phyloP scores from a whole-genome alignment of 2,888 invertebrate species.

The Brenthis ino region DNA sequence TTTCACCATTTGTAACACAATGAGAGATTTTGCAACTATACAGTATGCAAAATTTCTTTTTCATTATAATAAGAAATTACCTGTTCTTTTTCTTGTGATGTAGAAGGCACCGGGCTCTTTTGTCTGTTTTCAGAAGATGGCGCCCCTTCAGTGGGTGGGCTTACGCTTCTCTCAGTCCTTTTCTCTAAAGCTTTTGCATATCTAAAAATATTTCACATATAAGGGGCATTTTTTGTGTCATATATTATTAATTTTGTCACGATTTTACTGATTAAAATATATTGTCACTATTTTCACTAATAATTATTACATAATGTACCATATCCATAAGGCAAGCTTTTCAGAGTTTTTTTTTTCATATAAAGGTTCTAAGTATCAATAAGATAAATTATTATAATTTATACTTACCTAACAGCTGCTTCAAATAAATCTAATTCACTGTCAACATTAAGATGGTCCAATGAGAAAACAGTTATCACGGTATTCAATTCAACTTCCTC shows the following conservation, averaged over 20 bases:
- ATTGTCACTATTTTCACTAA: neutral
- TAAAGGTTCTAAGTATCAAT: too few relatives aligned
- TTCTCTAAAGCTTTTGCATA: conserved; percentile 69
- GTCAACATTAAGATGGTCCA: conserved; percentile 87
- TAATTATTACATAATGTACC: too few relatives aligned
- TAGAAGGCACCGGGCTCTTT: conserved; percentile 68
- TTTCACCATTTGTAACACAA: too few relatives aligned
- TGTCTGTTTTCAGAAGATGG: conserved; percentile 54
- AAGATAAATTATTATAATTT: too few relatives aligned
- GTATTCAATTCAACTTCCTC: conserved; percentile 90
- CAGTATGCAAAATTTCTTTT: too few relatives aligned
- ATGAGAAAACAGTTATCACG: conserved; percentile 87
- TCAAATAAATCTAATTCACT: conserved; percentile 90
- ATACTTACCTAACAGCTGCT: conserved; percentile 82
- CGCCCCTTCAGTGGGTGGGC: conserved; percentile 56
- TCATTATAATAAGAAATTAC: conserved; percentile 3
- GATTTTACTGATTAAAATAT: neutral
- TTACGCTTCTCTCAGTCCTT: conserved; percentile 58
- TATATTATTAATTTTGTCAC: too few relatives aligned
- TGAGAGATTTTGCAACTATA: too few relatives aligned
- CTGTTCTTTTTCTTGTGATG: conserved; percentile 60
- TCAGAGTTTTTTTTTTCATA: too few relatives aligned
- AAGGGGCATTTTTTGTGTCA: too few relatives aligned
- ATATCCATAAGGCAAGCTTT: too few relatives aligned
- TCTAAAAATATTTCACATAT: conserved; percentile 25